Base-by-base conservation (phyloP, 1,140 invertebrate genomes). In the Trichonephila clavata region DNA sequence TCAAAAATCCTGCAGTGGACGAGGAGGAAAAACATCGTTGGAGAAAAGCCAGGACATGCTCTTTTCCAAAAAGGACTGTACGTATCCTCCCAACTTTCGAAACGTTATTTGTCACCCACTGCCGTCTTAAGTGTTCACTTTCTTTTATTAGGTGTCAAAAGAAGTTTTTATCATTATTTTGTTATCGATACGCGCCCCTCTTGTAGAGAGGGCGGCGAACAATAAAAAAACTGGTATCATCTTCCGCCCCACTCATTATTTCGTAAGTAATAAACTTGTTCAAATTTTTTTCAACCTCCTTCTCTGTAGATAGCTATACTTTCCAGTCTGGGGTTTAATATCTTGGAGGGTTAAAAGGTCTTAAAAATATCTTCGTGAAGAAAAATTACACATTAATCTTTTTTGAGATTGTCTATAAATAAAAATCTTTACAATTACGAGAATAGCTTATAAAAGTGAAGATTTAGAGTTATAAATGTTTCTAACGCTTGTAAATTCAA, bases 121-220 rank as follows among this genome's bases (percentile, higher is more conserved):
- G 86, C 60, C 27, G 50, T 77, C 50, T 83, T 18, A 27, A 87
- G 86, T 87, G 86, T 63, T 87, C 86, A 87, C 86, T 87, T 63
- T 87, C 86, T 87, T 87, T 87, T 87, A 87, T 87, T 24, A 63
- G 59, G 86, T 65, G 59, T 65, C 86, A 63, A 65, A 87, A 87
- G 68, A 87, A 87, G 86, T 87, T 87, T 87, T 87, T 87, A 87
- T 87, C 86, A 32, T 63, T 65, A 65, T 87, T 39, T 43, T 59
- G 13, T n/a, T 50, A 83, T 83, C 81, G 43, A 83, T 83, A 83
- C 43, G 43, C 39, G 81, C 21, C 21, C 81, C 20, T 59, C 20
- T 59, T 57, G 39, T 24, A 20, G 10, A 16, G 14, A 50, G n/a
- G 20, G 43, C 7, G 32, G 3, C 14, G 68, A 27, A 27, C n/a